These are phyloP conservation scores for Callimorpha dominula DNA, from an alignment of 2,888 invertebrate species.

Conservation along the genomic window DNA sequence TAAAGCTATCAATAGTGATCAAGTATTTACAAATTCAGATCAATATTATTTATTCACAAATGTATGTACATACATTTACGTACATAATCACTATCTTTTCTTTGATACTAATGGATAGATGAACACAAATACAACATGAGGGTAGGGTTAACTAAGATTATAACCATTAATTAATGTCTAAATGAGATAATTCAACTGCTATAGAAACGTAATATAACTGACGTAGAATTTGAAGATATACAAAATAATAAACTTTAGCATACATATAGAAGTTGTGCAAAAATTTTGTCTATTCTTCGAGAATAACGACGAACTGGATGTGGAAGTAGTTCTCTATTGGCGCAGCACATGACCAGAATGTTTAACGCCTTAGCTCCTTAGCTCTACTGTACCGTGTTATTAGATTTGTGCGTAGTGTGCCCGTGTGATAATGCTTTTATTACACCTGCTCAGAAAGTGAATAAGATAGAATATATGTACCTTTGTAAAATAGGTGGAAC, in stretches of 20 bases:
- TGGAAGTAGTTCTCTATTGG: slow-evolving; percentile 43
- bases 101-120: no score
- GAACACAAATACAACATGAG: no score
- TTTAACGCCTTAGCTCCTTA: slow-evolving; percentile 37
- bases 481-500: background rate
- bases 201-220: background rate
- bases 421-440: background rate
- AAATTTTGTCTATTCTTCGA: background rate
- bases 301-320: slow-evolving; percentile 7
- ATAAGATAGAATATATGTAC: background rate
- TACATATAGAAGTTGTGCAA: background rate
- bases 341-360: slow-evolving; percentile 47
- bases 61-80: no score
- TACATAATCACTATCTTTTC: no score
- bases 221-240: background rate
- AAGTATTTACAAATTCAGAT: background rate
- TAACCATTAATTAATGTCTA: background rate
- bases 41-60: background rate
- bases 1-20: no score
- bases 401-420: slow-evolving; percentile 26
- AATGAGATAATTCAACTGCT: background rate
- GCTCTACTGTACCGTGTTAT: slow-evolving; percentile 35
- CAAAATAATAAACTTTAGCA: background rate
- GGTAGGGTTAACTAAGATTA: no score
- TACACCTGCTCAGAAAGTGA: background rate